A percentile compares a stretch with the other conserved stretches of the same genome.
These are phyloP conservation scores for Pyrocephalus nanus DNA, from an alignment of 2,797 vertebrate genomes.

Conservation along the genomic window DNA sequence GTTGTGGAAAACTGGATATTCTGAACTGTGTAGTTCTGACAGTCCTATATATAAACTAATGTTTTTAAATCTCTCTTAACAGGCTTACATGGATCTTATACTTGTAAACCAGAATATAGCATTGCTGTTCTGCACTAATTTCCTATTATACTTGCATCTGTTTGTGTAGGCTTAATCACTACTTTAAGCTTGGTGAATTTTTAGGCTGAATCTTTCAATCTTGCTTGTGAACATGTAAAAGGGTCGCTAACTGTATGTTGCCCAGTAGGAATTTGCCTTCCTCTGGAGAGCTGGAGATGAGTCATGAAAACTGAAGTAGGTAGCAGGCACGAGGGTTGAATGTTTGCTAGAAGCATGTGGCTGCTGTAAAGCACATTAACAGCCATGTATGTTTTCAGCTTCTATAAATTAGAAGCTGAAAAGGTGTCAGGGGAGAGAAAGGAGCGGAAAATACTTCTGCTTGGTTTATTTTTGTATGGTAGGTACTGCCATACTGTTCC, in stretches of 20 bases:
- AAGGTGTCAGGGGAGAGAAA: neutral
- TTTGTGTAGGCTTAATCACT: neutral
- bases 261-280: neutral
- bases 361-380: neutral
- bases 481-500: neutral
- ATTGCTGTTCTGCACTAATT: neutral
- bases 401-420: neutral
- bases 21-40: neutral
- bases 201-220: neutral
- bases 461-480: neutral
- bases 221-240: neutral
- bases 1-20: neutral
- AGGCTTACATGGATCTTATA: neutral
- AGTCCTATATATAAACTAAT: neutral
- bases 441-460: neutral
- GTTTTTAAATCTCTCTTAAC: neutral
- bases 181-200: neutral
- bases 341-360: neutral
- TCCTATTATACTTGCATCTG: neutral
- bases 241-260: neutral
- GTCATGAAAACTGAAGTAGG: neutral
- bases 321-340: neutral
- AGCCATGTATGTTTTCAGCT: neutral
- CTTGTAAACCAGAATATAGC: neutral
- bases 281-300: neutral